phyloP scores from a whole-genome alignment of 64 coral and sea anemone species.

The Porites lutea region DNA sequence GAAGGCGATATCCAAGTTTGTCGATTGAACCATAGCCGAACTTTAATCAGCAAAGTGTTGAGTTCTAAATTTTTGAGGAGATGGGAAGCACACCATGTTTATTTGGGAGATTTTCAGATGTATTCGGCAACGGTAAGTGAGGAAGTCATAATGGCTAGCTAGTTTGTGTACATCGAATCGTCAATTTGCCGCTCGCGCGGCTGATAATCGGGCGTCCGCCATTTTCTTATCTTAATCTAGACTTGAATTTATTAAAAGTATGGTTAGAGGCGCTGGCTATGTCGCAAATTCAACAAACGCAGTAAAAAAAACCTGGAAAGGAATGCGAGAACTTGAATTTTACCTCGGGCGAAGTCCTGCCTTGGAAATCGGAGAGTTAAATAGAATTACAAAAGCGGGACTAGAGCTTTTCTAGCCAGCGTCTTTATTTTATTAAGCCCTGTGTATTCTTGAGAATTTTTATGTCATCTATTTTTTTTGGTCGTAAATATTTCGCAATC shows the following conservation, averaged over 20 bases:
- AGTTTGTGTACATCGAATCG: not conserved
- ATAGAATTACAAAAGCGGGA: not conserved
- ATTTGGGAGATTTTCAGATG: slow-evolving; percentile 98
- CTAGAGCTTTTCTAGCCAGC: not conserved
- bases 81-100: slow-evolving; percentile 97
- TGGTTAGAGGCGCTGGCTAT: not conserved
- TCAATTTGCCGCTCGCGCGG: not conserved
- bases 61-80: slow-evolving; percentile 98
- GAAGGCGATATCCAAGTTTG: slow-evolving; percentile 99
- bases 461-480: not conserved
- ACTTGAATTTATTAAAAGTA: not conserved
- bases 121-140: slow-evolving; percentile 94
- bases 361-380: not conserved
- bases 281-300: not conserved
- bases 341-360: not conserved
- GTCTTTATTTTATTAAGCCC: not conserved
- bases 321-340: not conserved
- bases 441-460: not conserved
- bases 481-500: not conserved
- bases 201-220: slow-evolving; percentile 15
- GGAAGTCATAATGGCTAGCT: not conserved
- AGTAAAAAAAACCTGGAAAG: not conserved
- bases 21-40: slow-evolving; percentile 97
- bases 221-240: slow-evolving; percentile 47
- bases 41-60: slow-evolving; percentile 98